Evolutionary conservation across 2,797 vertebrate species (phyloP).

Genomic region (Alcedo quadribrachys): DNA sequence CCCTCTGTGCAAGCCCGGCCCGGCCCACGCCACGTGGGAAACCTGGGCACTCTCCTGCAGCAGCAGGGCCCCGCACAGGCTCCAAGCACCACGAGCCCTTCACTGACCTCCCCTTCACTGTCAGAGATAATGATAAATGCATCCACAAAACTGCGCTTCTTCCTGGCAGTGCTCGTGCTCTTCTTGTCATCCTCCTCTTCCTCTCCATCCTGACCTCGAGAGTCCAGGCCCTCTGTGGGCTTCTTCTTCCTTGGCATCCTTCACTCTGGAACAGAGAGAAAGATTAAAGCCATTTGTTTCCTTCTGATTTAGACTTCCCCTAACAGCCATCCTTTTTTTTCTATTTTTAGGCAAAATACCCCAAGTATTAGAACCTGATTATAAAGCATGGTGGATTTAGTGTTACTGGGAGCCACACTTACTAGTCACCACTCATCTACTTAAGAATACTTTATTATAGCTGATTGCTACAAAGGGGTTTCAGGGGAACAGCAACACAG

Average conservation of each 20-base stretch:
- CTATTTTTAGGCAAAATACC: constrained; percentile 55
- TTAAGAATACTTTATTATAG: constrained; percentile 48
- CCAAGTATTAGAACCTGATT: constrained; percentile 41
- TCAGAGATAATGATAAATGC: constrained; percentile 80
- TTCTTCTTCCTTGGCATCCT: constrained; percentile 81
- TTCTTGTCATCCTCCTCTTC: constrained; percentile 65
- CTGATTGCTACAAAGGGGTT: constrained; percentile 26
- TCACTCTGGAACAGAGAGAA: constrained; percentile 67
- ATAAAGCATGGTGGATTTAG: constrained; percentile 15
- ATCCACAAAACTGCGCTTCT: constrained; percentile 70
- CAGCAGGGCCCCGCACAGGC: not conserved
- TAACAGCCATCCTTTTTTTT: not conserved
- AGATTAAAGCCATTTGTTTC: constrained; percentile 61
- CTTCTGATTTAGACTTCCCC: constrained; percentile 6
- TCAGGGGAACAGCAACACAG: constrained; percentile 23
- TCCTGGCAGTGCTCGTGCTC: constrained; percentile 33
- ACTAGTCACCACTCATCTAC: constrained; percentile 44
- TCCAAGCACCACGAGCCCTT: not conserved
- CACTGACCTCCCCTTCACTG: constrained; percentile 82
- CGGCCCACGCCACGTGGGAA: rapidly evolving
- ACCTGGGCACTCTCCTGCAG: not conserved
- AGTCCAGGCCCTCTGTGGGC: constrained; percentile 61
- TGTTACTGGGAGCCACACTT: constrained; percentile 24
- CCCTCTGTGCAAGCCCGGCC: not conserved
- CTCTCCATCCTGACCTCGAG: constrained; percentile 57